These are phyloP conservation scores for Callionymus lyra DNA, from an alignment of 2,113 vertebrate species.

Conservation along the genomic window DNA sequence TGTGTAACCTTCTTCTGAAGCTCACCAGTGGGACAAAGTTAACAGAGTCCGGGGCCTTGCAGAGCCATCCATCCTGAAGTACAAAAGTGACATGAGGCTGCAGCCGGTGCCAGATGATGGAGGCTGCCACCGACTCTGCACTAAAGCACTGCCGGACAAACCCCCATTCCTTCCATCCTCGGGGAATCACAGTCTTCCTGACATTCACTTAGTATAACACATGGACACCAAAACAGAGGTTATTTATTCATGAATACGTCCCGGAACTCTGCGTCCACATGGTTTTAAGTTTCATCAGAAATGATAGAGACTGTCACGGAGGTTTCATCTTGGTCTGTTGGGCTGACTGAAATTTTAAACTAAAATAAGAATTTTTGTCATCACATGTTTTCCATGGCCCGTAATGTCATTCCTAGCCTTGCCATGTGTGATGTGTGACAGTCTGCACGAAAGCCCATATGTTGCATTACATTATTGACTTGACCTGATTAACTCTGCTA, in stretches of 20 bases:
- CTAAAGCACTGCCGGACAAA: slow-evolving; percentile 37
- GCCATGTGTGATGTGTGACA: slow-evolving; percentile 23
- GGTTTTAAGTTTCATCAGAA: slow-evolving; percentile 55
- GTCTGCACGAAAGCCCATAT: too few species aligned
- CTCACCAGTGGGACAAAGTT: slow-evolving; percentile 46
- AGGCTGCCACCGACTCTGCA: slow-evolving; percentile 45
- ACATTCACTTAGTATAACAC: slow-evolving; percentile 63
- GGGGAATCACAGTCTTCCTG: slow-evolving; percentile 52
- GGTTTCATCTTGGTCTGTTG: slow-evolving; percentile 25
- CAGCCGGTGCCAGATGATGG: slow-evolving; percentile 50
- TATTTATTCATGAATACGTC: slow-evolving; percentile 69
- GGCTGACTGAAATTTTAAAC: slow-evolving; percentile 15
- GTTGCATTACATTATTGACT: too few species aligned
- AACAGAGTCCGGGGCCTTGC: slow-evolving; percentile 37
- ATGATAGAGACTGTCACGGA: slow-evolving; percentile 34
- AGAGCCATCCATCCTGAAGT: slow-evolving; percentile 61
- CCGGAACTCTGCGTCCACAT: slow-evolving; percentile 47
- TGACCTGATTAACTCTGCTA: too few species aligned
- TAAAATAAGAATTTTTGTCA: slow-evolving; percentile 30
- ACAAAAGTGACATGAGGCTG: slow-evolving; percentile 49
- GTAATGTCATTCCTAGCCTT: slow-evolving; percentile 18
- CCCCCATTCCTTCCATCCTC: slow-evolving; percentile 37
- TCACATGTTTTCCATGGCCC: slow-evolving; percentile 23
- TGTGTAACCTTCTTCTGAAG: slow-evolving; percentile 51
- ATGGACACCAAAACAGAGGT: slow-evolving; percentile 63